A percentile compares a stretch with the other conserved stretches of the same genome.
Evolutionary conservation across 2,113 vertebrate genomes (phyloP).

Genomic region (Spea bombifrons): DNA sequence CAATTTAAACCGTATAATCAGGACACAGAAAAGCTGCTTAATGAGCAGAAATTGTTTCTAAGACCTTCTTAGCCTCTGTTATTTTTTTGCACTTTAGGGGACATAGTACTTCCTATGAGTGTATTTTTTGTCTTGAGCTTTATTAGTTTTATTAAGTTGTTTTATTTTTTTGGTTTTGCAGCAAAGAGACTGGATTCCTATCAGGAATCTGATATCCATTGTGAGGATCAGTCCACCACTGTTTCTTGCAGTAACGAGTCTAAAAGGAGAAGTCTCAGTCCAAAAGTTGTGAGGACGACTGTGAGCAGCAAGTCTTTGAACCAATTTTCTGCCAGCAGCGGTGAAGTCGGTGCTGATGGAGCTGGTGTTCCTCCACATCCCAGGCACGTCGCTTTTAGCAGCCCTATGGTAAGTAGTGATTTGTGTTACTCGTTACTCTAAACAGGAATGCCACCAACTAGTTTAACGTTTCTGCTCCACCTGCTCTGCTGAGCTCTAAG

Average conservation of each 20-base stretch:
- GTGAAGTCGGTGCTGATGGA: constrained; percentile 52
- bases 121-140: no score
- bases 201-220: constrained; percentile 61
- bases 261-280: constrained; percentile 57
- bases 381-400: constrained; percentile 77
- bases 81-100: no score
- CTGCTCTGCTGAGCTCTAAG: no score
- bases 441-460: no score
- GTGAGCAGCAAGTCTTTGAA: constrained; percentile 63
- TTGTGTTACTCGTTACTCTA: neutral
- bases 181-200: constrained; percentile 79
- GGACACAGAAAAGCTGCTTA: no score
- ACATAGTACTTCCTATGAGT: no score
- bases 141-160: neutral
- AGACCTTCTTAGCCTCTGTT: no score
- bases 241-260: constrained; percentile 54
- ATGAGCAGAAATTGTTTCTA: no score
- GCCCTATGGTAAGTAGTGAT: constrained; percentile 76
- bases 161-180: constrained; percentile 46
- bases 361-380: constrained; percentile 41
- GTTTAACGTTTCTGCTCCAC: no score
- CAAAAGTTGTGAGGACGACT: constrained; percentile 56
- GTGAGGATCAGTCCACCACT: constrained; percentile 46
- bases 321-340: constrained; percentile 58
- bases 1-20: no score